A percentile compares a stretch with the other conserved stretches of the same genome.
Evolutionary conservation across 2,113 vertebrate genomes (phyloP).

Genomic region (Pelmatolapia mariae): DNA sequence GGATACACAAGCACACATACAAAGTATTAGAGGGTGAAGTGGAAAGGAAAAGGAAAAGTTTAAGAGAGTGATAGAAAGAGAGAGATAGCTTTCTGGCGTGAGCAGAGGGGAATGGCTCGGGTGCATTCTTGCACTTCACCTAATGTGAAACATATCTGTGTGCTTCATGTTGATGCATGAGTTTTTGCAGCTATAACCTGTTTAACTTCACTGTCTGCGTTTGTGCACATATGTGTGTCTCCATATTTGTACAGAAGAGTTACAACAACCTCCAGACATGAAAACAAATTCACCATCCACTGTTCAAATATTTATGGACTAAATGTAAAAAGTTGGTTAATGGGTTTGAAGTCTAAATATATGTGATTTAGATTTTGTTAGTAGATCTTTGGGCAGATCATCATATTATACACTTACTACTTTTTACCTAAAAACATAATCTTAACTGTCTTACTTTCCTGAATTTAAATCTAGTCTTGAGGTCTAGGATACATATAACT

Average conservation of each 20-base stretch:
- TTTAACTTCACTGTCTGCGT: neutral
- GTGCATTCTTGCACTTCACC: neutral
- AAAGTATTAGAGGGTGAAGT: neutral
- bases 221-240: neutral
- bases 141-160: constrained; percentile 36
- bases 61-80: neutral
- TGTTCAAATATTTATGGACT: neutral
- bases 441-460: neutral
- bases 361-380: neutral
- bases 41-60: neutral
- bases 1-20: neutral
- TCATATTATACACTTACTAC: neutral
- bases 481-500: neutral
- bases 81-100: neutral
- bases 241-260: neutral
- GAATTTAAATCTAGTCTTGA: neutral
- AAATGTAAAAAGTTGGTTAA: neutral
- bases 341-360: neutral
- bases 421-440: neutral
- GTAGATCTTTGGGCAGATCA: neutral
- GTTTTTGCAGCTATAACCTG: neutral
- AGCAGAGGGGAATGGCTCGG: neutral
- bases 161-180: neutral
- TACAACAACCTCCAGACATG: neutral
- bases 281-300: neutral